A percentile compares a stretch with the other conserved stretches of the same genome.
These are phyloP conservation scores for Sylvicola cinctus DNA, from an alignment of 2,888 invertebrate species.

Conservation along the genomic window DNA sequence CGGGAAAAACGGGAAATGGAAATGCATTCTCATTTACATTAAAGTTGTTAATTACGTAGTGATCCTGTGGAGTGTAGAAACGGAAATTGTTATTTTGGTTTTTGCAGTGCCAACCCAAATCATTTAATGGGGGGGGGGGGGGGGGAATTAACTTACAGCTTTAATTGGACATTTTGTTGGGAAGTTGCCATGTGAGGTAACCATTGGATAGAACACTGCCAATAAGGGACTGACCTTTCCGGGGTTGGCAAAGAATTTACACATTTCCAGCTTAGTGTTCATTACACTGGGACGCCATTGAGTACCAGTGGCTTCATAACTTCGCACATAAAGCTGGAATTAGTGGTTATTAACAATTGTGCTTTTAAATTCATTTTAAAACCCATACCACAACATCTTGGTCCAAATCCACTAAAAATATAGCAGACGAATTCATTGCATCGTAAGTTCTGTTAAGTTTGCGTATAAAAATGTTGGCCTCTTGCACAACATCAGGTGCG, in stretches of 20 bases:
- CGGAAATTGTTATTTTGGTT: too few species aligned
- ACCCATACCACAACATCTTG: not conserved
- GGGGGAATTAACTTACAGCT: not conserved
- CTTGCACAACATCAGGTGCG: not conserved
- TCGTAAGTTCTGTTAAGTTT: slow-evolving; percentile 1
- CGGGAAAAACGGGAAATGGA: slow-evolving; percentile 1
- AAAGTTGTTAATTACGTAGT: not conserved
- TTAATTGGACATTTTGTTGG: slow-evolving; percentile 1
- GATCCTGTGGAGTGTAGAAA: not conserved
- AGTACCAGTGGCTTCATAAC: slow-evolving; percentile 1
- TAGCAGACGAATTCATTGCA: not conserved
- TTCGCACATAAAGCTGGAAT: not conserved
- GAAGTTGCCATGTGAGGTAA: not conserved
- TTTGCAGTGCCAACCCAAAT: too few species aligned
- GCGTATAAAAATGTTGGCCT: slow-evolving; percentile 1
- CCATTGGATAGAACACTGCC: slow-evolving; percentile 1
- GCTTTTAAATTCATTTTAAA: not conserved
- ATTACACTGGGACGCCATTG: not conserved
- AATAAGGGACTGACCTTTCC: slow-evolving; percentile 1
- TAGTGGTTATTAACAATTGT: not conserved
- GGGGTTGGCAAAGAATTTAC: slow-evolving; percentile 2
- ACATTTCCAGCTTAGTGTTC: not conserved
- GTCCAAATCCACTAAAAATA: not conserved
- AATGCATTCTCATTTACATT: slow-evolving; percentile 2
- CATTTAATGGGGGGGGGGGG: not conserved